These are phyloP conservation scores for Clarias platycephalus DNA, from an alignment of 2,797 vertebrate species.

Conservation along the genomic window DNA sequence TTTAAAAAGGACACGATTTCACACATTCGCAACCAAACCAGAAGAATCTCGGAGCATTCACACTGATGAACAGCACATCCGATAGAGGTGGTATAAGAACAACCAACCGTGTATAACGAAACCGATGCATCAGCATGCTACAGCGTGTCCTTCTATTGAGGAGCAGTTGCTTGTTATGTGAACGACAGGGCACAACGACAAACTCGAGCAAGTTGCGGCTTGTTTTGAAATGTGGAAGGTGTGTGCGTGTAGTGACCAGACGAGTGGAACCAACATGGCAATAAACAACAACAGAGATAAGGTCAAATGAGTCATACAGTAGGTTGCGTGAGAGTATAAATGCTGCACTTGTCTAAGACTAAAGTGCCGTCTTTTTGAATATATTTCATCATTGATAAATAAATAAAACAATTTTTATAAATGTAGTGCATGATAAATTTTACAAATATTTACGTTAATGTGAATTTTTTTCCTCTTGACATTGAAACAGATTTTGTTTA, in stretches of 20 bases:
- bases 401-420: background rate
- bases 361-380: background rate
- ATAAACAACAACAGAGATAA: background rate
- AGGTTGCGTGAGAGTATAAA: background rate
- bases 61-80: too few species aligned
- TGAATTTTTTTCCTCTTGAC: background rate
- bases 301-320: background rate
- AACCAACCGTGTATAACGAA: background rate
- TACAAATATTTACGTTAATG: background rate
- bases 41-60: background rate
- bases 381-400: background rate
- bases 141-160: background rate
- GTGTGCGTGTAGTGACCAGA: conserved; percentile 3
- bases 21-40: background rate
- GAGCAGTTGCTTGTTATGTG: background rate
- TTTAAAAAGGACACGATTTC: too few species aligned
- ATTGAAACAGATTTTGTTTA: background rate
- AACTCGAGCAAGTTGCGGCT: conserved; percentile 4
- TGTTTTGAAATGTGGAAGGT: background rate
- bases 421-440: background rate
- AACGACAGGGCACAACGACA: background rate
- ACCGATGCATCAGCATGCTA: background rate
- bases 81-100: background rate
- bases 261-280: background rate
- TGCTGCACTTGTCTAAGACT: background rate